Evolutionary conservation across 2,888 invertebrate genomes (phyloP).

Genomic region (Drosophila limbata): DNA sequence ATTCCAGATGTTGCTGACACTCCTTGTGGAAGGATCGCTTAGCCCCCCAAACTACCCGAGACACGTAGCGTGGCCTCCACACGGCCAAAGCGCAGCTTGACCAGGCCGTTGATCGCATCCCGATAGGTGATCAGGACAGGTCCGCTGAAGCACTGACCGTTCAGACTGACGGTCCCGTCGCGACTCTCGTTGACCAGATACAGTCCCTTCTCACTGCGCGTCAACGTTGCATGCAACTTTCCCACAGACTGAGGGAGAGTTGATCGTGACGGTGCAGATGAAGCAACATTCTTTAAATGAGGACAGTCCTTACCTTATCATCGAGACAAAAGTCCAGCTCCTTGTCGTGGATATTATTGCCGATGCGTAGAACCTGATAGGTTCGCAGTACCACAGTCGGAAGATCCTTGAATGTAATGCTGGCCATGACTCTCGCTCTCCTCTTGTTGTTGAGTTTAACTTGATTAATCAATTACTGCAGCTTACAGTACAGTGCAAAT

Average conservation of each 20-base stretch:
- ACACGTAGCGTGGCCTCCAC: slow-evolving; percentile 41
- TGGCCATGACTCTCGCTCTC: slow-evolving; percentile 38
- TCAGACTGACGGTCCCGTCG: slow-evolving; percentile 34
- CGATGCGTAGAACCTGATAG: slow-evolving; percentile 52
- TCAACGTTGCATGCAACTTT: slow-evolving; percentile 47
- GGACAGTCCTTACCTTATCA: slow-evolving; percentile 39
- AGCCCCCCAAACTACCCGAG: slow-evolving; percentile 38
- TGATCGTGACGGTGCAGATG: neutral
- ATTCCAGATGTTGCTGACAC: neutral
- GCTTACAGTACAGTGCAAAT: neutral
- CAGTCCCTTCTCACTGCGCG: slow-evolving; percentile 42
- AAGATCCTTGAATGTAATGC: slow-evolving; percentile 38
- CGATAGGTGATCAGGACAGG: slow-evolving; percentile 43
- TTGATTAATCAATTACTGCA: neutral
- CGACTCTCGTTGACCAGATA: slow-evolving; percentile 52
- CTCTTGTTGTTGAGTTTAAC: neutral
- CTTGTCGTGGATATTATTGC: slow-evolving; percentile 36
- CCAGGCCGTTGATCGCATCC: slow-evolving; percentile 36
- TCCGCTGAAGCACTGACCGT: slow-evolving; percentile 41
- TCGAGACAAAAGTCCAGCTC: slow-evolving; percentile 29
- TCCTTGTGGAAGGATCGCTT: neutral
- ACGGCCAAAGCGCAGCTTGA: slow-evolving; percentile 37
- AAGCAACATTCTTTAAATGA: neutral
- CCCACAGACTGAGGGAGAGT: slow-evolving; percentile 24
- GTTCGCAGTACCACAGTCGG: slow-evolving; percentile 44